Evolutionary conservation across 2,113 vertebrate genomes (phyloP).

Genomic region (Oreochromis niloticus): DNA sequence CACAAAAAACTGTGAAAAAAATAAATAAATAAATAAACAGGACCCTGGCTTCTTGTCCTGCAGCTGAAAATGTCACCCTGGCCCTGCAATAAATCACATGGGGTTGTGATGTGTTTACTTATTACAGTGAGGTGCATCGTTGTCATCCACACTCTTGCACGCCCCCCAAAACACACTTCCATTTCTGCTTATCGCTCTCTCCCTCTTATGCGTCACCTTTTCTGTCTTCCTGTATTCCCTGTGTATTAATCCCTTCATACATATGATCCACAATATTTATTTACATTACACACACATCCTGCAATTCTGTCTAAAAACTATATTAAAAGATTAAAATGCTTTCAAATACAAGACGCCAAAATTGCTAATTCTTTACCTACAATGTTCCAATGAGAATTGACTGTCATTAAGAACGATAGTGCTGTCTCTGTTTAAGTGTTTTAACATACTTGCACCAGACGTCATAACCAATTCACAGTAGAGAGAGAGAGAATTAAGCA

Average conservation of each 20-base stretch:
- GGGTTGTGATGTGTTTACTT: slow-evolving; percentile 71
- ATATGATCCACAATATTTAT: not conserved
- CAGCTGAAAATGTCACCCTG: slow-evolving; percentile 67
- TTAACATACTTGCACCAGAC: slow-evolving; percentile 13
- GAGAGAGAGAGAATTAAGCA: not conserved
- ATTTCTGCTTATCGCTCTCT: not conserved
- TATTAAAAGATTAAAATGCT: not conserved
- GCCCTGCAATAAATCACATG: slow-evolving; percentile 71
- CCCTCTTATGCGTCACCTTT: not conserved
- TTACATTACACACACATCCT: not conserved
- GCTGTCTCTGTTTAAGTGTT: not conserved
- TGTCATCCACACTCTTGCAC: slow-evolving; percentile 49
- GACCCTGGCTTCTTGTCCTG: slow-evolving; percentile 29
- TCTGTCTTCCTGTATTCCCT: not conserved
- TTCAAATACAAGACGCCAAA: not conserved
- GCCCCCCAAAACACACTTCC: not conserved
- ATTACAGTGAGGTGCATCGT: slow-evolving; percentile 64
- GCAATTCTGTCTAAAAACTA: not conserved
- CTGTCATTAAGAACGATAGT: not conserved
- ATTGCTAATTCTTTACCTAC: not conserved
- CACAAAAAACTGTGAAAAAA: not conserved
- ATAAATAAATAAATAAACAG: not conserved
- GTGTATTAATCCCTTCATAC: not conserved
- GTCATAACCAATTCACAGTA: slow-evolving; percentile 2
- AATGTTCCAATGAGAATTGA: not conserved